Evolutionary conservation across 1,140 invertebrate species (phyloP).

Genomic region (Leptinotarsa defecta): DNA sequence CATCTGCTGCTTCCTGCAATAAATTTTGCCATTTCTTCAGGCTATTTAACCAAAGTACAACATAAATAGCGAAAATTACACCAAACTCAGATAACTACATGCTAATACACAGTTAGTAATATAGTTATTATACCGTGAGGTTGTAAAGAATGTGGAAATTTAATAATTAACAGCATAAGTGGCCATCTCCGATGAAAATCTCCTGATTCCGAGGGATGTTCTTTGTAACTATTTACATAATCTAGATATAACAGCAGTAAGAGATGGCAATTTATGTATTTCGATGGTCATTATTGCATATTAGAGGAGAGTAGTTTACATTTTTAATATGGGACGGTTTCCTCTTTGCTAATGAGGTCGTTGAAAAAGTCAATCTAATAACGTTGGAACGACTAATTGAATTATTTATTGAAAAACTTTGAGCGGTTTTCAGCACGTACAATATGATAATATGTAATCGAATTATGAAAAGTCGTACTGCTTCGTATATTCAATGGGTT

Average conservation of each 20-base stretch:
- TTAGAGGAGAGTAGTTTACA: background rate
- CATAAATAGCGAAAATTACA: background rate
- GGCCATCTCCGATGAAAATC: background rate
- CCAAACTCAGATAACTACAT: background rate
- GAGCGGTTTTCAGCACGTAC: too few species aligned
- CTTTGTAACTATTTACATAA: background rate
- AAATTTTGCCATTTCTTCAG: background rate
- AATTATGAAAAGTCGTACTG: too few species aligned
- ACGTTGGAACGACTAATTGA: background rate
- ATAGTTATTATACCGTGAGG: background rate
- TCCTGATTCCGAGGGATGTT: background rate
- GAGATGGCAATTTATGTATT: background rate
- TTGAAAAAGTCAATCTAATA: background rate
- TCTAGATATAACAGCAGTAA: background rate
- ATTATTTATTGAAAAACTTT: background rate
- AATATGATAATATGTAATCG: too few species aligned
- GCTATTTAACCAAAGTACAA: conserved; percentile 1
- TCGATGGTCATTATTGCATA: background rate
- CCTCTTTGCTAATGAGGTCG: background rate
- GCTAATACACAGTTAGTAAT: conserved; percentile 8
- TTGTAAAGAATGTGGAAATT: background rate
- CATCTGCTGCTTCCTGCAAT: background rate
- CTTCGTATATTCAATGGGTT: too few species aligned
- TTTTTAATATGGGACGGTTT: background rate
- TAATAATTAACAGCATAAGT: background rate